Base-by-base conservation (phyloP, 1,140 invertebrate genomes). In the Venturia canescens region DNA sequence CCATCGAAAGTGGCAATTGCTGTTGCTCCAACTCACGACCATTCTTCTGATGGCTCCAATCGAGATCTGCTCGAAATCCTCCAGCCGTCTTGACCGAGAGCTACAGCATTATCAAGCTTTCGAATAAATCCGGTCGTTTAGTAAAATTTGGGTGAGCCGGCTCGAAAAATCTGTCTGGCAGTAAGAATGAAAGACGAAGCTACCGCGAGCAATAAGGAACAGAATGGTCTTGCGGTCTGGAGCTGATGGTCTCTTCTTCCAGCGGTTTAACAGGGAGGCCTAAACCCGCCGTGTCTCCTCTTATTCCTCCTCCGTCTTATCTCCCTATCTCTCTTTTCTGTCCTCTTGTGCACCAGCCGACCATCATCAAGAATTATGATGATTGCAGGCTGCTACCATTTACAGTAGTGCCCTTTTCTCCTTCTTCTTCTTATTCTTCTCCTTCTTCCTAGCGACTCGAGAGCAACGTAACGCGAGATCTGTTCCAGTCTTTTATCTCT, bases 151-250 rank as follows among this genome's bases (percentile, higher is more conserved):
- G 38, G 7, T 44, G 38, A 44, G 38, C 38, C 7, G 38, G 38
- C 1, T 11, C 38, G 11, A 44, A 44, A 44, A 13, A 44, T 44
- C 38, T 44, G 38, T 44, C 84, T 80, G 81, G 27, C 50, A 13
- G 34, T 23, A 34, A 76, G 72, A 29, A 57, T 76, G 72, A 76
- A 53, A 76, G 16, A 23, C 75, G 27, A 77, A 84, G 85, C 83
- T 85, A 44, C 38, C 85, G 85, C 85, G 85, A 83, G 87, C 86
- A 90, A 90, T 90, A 89, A 89, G 89, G 88, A 90, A 90, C 89
- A 89, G 84, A 88, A 88, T 83, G 87, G 88, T 86, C 83, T 86
- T 90, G 89, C 87, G 89, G 89, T 90, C 86, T 79, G 81, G 77
- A 23, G 66, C 78, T 69, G 27, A 69, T 29, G 83, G 81, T 84